phyloP scores from a whole-genome alignment of 2,797 vertebrate genomes.

The Hoplostethus atlanticus region DNA sequence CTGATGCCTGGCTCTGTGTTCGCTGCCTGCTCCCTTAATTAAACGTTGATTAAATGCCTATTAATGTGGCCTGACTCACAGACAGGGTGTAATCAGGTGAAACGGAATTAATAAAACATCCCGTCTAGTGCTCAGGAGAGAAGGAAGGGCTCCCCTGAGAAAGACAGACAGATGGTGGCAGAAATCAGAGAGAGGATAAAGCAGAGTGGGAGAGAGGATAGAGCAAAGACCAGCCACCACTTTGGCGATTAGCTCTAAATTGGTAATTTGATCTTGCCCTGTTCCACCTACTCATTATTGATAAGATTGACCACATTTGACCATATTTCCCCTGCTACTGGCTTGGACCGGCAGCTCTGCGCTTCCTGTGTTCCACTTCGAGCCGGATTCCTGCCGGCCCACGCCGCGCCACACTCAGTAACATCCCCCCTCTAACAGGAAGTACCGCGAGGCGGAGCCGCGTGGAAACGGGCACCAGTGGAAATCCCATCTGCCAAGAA shows the following conservation, averaged over 20 bases:
- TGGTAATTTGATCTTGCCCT: constrained; percentile 83
- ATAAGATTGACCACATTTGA: constrained; percentile 71
- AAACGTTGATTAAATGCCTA: constrained; percentile 85
- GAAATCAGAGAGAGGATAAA: constrained; percentile 63
- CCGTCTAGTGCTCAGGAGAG: constrained; percentile 60
- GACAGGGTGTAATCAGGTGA: constrained; percentile 82
- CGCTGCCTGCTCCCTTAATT: constrained; percentile 62
- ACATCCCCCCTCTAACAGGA: constrained; percentile 58
- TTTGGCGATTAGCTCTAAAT: constrained; percentile 81
- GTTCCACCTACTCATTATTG: constrained; percentile 83
- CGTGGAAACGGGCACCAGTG: constrained; percentile 38
- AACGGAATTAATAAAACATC: constrained; percentile 85
- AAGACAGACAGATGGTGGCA: constrained; percentile 78
- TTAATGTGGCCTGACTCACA: constrained; percentile 77
- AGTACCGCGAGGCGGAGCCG: constrained; percentile 51
- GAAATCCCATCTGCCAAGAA: constrained; percentile 82
- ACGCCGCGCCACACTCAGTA: constrained; percentile 38
- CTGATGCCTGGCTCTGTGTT: constrained; percentile 45
- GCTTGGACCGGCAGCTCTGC: constrained; percentile 39
- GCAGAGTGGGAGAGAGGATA: constrained; percentile 62
- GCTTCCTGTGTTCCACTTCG: constrained; percentile 68
- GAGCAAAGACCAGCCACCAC: constrained; percentile 73
- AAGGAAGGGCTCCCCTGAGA: constrained; percentile 70
- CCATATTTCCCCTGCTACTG: constrained; percentile 56
- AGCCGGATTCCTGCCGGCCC: constrained; percentile 38